phyloP scores from a whole-genome alignment of 2,888 invertebrate species.

The Rhaphigaster nebulosa region DNA sequence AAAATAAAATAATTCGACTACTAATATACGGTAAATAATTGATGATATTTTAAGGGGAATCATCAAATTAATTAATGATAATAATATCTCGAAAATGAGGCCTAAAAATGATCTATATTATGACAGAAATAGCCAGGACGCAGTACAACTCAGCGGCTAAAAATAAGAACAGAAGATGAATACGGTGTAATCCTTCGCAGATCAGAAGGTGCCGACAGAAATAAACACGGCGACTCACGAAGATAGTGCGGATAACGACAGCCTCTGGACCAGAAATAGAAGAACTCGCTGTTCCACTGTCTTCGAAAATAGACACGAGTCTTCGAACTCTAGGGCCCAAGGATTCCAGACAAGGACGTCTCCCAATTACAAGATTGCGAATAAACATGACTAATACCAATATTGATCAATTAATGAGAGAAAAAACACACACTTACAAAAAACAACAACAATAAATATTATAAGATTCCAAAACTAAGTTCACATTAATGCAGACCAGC shows the following conservation, averaged over 20 bases:
- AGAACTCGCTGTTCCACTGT: not conserved
- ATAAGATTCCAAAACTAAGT: no score
- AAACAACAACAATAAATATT: no score
- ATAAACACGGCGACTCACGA: not conserved
- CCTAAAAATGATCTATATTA: not conserved
- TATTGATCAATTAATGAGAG: no score
- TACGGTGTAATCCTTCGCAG: not conserved
- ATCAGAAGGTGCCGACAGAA: constrained; percentile 17
- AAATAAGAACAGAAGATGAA: not conserved
- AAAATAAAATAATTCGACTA: no score
- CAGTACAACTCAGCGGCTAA: constrained; percentile 11
- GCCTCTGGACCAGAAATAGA: not conserved
- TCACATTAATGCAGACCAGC: no score
- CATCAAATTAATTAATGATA: no score
- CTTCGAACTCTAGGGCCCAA: not conserved
- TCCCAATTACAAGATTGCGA: no score
- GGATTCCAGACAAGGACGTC: constrained; percentile 16
- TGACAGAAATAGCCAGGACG: not conserved
- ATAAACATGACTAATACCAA: no score
- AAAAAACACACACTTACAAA: no score
- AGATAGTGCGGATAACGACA: not conserved
- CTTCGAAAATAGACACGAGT: not conserved
- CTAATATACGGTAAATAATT: no score
- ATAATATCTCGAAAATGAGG: no score
- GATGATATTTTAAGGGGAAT: no score